Percentiles rank a stretch among this genome's conserved stretches.
phyloP scores from a whole-genome alignment of 2,888 invertebrate genomes.

The Monoplex corrugatus region DNA sequence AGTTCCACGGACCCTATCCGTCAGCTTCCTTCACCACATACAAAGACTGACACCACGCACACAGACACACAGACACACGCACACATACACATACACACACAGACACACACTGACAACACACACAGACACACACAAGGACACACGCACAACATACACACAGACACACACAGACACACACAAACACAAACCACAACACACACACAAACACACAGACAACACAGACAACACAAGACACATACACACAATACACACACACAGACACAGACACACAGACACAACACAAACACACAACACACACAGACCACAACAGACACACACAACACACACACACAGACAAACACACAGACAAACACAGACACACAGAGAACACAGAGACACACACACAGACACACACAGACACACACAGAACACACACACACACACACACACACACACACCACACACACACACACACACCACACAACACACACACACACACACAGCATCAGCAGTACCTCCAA shows the following conservation, averaged over 20 bases:
- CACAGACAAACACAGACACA: neutral
- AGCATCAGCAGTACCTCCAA: too few relatives aligned
- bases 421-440: too few relatives aligned
- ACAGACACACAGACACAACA: neutral
- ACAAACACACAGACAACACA: neutral
- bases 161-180: too few relatives aligned
- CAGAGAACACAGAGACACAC: conserved; percentile 3
- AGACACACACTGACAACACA: neutral
- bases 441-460: too few relatives aligned
- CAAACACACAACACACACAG: conserved; percentile 25
- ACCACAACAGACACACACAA: neutral
- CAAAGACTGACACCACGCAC: neutral
- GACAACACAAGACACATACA: neutral
- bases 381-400: neutral
- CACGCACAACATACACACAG: too few relatives aligned
- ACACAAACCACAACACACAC: too few relatives aligned
- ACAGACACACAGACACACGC: conserved; percentile 14
- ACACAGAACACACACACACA: too few relatives aligned
- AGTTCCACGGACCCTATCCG: too few relatives aligned
- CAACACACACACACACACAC: too few relatives aligned
- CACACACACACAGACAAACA: neutral
- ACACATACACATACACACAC: conserved; percentile 21
- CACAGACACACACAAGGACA: neutral
- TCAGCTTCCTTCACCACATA: too few relatives aligned
- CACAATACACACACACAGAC: neutral